Evolutionary conservation across 2,113 vertebrate species (phyloP).

Genomic region (Cyanoramphus novaezelandiae): DNA sequence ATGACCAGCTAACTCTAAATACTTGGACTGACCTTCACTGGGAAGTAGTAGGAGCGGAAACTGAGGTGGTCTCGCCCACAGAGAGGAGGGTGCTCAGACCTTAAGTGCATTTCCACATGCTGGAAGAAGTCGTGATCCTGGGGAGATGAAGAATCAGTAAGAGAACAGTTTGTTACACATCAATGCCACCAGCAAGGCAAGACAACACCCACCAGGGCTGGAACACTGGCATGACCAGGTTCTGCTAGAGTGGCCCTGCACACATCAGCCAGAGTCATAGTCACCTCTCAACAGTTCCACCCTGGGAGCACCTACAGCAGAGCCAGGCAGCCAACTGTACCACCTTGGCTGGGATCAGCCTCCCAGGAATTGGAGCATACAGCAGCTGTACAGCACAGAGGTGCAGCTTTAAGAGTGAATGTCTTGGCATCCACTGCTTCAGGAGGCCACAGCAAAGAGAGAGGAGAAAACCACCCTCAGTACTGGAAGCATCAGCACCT

Average conservation of each 20-base stretch:
- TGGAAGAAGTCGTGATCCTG: constrained; percentile 99
- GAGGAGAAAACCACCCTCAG: not conserved
- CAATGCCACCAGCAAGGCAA: not conserved
- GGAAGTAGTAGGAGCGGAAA: constrained; percentile 98
- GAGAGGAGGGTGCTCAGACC: constrained; percentile 95
- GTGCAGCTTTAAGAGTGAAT: not conserved
- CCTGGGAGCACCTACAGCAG: not conserved
- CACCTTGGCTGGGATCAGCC: not conserved
- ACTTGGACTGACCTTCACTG: constrained; percentile 87
- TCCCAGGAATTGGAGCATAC: not conserved
- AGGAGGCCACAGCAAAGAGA: not conserved
- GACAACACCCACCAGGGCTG: not conserved
- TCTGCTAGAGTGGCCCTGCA: not conserved
- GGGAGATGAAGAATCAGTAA: not conserved
- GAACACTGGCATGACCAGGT: not conserved
- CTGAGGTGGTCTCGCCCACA: constrained; percentile 97
- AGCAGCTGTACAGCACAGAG: not conserved
- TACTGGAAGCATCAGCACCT: not conserved
- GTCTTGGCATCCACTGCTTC: not conserved
- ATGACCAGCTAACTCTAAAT: accelerated
- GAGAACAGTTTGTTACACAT: not conserved
- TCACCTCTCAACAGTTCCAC: not conserved
- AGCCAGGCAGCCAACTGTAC: not conserved
- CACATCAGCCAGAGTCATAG: accelerated
- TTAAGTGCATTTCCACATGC: constrained; percentile 97